A percentile compares a stretch with the other conserved stretches of the same genome.
These are phyloP conservation scores for Siniperca undulata DNA, from an alignment of 2,797 vertebrate species.

Conservation along the genomic window DNA sequence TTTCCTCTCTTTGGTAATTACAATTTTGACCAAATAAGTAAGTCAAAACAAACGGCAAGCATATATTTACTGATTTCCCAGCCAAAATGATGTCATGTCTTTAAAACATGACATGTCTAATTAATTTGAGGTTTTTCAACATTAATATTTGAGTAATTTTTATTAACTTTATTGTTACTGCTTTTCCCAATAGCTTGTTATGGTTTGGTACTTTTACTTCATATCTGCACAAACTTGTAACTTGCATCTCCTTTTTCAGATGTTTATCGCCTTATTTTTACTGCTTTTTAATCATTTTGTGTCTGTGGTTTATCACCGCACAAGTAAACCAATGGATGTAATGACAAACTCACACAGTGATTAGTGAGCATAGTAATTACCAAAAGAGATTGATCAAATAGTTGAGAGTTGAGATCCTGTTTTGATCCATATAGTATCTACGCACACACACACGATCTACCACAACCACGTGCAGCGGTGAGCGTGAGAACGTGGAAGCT, in stretches of 20 bases:
- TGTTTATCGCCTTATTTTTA: background rate
- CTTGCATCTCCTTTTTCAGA: background rate
- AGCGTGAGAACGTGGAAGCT: slow-evolving; percentile 25
- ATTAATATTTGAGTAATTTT: background rate
- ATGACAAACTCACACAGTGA: background rate
- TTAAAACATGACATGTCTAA: background rate
- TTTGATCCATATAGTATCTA: background rate
- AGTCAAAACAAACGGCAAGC: background rate
- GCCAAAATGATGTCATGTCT: background rate
- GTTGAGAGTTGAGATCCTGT: background rate
- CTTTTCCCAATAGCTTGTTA: background rate
- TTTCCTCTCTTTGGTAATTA: background rate
- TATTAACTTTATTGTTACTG: background rate
- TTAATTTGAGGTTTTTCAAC: background rate
- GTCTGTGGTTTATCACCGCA: background rate
- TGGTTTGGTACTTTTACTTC: background rate
- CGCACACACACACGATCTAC: background rate
- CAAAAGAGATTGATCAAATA: background rate
- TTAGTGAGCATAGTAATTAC: background rate
- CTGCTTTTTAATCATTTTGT: background rate
- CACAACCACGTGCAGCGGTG: slow-evolving; percentile 4
- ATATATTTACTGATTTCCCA: background rate
- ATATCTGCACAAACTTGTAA: background rate
- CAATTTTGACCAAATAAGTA: background rate
- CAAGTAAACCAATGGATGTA: background rate